phyloP scores from a whole-genome alignment of 1,140 invertebrate genomes.

The Plectrocnemia conspersa region DNA sequence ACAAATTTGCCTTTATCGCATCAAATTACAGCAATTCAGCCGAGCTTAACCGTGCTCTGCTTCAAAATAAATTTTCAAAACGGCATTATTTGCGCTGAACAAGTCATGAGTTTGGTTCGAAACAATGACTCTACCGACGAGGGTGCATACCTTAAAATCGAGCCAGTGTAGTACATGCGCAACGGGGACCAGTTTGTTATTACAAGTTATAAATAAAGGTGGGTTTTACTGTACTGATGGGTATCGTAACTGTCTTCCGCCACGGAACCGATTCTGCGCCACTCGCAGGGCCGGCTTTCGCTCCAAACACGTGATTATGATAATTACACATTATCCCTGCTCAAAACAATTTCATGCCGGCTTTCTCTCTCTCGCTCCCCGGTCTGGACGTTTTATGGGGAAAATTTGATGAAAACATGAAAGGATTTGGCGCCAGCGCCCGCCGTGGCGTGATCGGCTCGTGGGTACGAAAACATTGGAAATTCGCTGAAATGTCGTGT shows the following conservation, averaged over 20 bases:
- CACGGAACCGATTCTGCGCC: constrained; percentile 20
- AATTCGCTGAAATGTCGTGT: too few relatives aligned
- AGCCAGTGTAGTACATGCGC: too few relatives aligned
- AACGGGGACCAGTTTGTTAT: constrained; percentile 23
- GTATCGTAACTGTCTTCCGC: constrained; percentile 29
- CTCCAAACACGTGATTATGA: constrained; percentile 24
- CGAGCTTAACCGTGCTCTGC: too few relatives aligned
- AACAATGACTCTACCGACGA: not conserved
- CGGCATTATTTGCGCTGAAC: too few relatives aligned
- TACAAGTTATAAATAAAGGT: constrained; percentile 27
- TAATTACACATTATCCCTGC: constrained; percentile 18
- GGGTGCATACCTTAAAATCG: too few relatives aligned
- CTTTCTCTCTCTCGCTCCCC: not conserved
- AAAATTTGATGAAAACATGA: constrained; percentile 17
- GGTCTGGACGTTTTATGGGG: constrained; percentile 3
- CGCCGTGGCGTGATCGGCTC: too few relatives aligned
- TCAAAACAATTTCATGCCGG: constrained; percentile 20
- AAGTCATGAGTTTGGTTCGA: not conserved
- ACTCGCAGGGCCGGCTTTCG: constrained; percentile 5
- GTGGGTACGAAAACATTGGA: too few relatives aligned
- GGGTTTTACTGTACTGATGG: constrained; percentile 3
- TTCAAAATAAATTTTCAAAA: too few relatives aligned
- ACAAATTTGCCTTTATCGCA: too few relatives aligned
- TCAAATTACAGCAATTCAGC: too few relatives aligned
- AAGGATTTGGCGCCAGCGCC: constrained; percentile 3